phyloP scores from a whole-genome alignment of 2,888 invertebrate genomes.

The Azorinus chamasolen region DNA sequence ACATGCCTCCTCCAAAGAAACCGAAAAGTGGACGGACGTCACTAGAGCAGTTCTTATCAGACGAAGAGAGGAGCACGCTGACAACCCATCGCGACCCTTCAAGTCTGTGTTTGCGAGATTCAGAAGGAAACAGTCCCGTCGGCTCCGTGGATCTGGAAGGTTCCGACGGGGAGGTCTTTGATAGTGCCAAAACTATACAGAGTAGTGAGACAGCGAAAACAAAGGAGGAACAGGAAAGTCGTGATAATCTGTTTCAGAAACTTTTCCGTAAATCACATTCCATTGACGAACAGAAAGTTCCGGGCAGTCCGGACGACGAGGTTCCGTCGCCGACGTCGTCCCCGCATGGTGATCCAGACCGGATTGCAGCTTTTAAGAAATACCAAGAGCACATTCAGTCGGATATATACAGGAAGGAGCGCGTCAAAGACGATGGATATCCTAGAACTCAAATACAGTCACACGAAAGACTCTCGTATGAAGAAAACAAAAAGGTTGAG shows the following conservation, averaged over 20 bases:
- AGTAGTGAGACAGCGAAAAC: slow-evolving; percentile 2
- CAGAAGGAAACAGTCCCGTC: slow-evolving; percentile 65
- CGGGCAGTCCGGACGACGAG: slow-evolving; percentile 50
- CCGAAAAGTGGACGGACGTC: slow-evolving; percentile 82
- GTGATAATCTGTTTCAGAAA: slow-evolving; percentile 48
- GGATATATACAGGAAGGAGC: slow-evolving; percentile 26
- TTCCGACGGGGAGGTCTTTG: slow-evolving; percentile 56
- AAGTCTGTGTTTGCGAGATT: slow-evolving; percentile 34
- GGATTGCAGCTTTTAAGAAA: slow-evolving; percentile 35
- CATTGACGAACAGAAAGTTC: slow-evolving; percentile 53
- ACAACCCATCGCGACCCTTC: background rate
- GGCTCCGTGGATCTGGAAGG: slow-evolving; percentile 60
- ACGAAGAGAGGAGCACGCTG: slow-evolving; percentile 68
- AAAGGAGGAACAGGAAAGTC: slow-evolving; percentile 6
- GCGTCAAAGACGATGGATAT: slow-evolving; percentile 7
- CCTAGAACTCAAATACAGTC: background rate
- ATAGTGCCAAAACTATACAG: slow-evolving; percentile 4
- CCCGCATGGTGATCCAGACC: slow-evolving; percentile 28
- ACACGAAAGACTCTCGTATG: background rate
- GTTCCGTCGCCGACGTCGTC: slow-evolving; percentile 45
- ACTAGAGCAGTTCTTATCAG: slow-evolving; percentile 80
- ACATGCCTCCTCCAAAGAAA: slow-evolving; percentile 83
- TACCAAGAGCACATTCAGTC: slow-evolving; percentile 49
- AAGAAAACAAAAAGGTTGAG: background rate
- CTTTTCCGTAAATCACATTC: slow-evolving; percentile 52